A percentile compares a stretch with the other conserved stretches of the same genome.
Evolutionary conservation across 37 sponge, comb jelly and placozoan genomes (phyloP).

Genomic region (Dysidea cf. avara): DNA sequence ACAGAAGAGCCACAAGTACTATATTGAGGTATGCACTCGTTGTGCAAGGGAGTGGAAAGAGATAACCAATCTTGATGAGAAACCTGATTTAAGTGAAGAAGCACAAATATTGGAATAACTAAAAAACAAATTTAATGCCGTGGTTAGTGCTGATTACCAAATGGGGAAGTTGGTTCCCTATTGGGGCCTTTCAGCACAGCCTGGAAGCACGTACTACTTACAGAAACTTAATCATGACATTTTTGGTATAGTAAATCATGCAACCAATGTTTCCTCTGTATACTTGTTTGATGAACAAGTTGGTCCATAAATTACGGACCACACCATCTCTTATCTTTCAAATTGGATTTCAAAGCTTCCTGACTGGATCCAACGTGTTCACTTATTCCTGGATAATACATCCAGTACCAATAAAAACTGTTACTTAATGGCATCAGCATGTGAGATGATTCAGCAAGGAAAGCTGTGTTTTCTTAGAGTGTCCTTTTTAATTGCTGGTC

Average conservation of each 20-base stretch:
- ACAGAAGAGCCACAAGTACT: no score
- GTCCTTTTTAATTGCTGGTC: slow-evolving; percentile 37
- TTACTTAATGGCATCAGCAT: slow-evolving; percentile 16
- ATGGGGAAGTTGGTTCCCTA: no score
- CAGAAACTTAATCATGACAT: slow-evolving; percentile 32
- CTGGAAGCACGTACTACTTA: no score
- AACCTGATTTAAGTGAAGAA: neutral
- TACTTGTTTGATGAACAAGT: slow-evolving; percentile 6
- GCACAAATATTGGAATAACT: neutral
- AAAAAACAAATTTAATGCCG: slow-evolving; percentile 13
- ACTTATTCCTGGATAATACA: slow-evolving; percentile 42
- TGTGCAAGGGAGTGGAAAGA: no score
- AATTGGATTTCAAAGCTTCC: slow-evolving; percentile 10
- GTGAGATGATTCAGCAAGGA: slow-evolving; percentile 29
- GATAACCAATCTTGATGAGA: neutral
- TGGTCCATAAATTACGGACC: slow-evolving; percentile 33
- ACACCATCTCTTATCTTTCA: slow-evolving; percentile 29
- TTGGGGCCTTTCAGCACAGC: slow-evolving; percentile 29
- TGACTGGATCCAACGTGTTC: slow-evolving; percentile 18
- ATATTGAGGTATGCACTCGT: no score
- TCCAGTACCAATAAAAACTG: slow-evolving; percentile 19
- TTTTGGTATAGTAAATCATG: slow-evolving; percentile 28
- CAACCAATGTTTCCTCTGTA: neutral
- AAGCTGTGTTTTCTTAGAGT: slow-evolving; percentile 1
- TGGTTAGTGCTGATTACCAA: slow-evolving; percentile 44